phyloP scores from a whole-genome alignment of 2,797 vertebrate species.

The Varecia variegata region DNA sequence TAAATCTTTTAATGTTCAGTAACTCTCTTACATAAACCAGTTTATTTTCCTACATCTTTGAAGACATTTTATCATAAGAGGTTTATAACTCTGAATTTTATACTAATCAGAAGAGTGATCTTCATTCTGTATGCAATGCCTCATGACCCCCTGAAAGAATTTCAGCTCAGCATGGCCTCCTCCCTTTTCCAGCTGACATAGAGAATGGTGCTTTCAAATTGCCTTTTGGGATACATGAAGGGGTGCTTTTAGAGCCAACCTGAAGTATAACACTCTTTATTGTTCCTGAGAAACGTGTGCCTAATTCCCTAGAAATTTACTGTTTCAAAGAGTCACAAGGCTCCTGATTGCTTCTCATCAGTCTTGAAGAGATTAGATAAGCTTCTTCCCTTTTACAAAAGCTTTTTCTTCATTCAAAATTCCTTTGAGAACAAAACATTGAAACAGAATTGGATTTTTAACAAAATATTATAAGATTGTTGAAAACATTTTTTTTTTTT shows the following conservation, averaged over 20 bases:
- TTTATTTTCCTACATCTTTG: constrained; percentile 27
- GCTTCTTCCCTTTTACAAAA: constrained; percentile 50
- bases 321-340: constrained; percentile 52
- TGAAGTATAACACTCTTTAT: neutral
- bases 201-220: constrained; percentile 41
- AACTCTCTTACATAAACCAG: neutral
- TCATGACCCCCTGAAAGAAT: constrained; percentile 19
- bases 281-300: constrained; percentile 51
- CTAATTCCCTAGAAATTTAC: constrained; percentile 66
- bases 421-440: constrained; percentile 58
- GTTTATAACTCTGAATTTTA: neutral
- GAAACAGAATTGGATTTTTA: constrained; percentile 66
- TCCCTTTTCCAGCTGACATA: neutral
- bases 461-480: constrained; percentile 53
- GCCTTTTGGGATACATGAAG: neutral
- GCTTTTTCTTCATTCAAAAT: constrained; percentile 62
- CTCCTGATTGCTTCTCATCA: constrained; percentile 61
- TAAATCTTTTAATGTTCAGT: neutral
- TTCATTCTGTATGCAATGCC: neutral
- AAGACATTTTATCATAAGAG: neutral
- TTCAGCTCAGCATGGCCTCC: neutral
- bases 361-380: constrained; percentile 66
- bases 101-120: neutral
- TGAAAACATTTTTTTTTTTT: neutral
- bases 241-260: constrained; percentile 2